phyloP scores from a whole-genome alignment of 2,888 invertebrate genomes.

The Ceraclea dissimilis region DNA sequence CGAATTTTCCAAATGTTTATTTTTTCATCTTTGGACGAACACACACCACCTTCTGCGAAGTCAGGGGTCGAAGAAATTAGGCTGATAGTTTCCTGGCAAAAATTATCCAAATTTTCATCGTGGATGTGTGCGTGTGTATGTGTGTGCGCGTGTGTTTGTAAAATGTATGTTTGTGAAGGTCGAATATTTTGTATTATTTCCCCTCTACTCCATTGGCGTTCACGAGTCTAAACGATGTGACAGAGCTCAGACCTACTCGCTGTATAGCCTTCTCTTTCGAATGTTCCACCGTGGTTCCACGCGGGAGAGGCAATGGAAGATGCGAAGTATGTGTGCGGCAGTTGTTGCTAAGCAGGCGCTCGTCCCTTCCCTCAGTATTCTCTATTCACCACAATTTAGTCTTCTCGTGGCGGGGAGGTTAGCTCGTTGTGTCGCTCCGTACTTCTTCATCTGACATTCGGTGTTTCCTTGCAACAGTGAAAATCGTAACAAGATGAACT shows the following conservation, averaged over 20 bases:
- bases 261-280: constrained; percentile 27
- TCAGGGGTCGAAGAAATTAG: constrained; percentile 27
- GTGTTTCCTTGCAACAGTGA: too few relatives aligned
- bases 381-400: constrained; percentile 35
- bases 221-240: too few relatives aligned
- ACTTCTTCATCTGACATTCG: too few relatives aligned
- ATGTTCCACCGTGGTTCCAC: not conserved
- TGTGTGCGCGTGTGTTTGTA: constrained; percentile 12
- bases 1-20: constrained; percentile 30
- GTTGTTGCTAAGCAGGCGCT: constrained; percentile 41
- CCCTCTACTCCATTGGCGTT: too few relatives aligned
- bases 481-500: not conserved
- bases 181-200: constrained; percentile 48
- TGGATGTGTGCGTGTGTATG: constrained; percentile 24
- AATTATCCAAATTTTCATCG: constrained; percentile 18
- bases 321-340: constrained; percentile 35
- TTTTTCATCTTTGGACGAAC: constrained; percentile 20
- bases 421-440: constrained; percentile 41
- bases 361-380: too few relatives aligned
- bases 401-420: constrained; percentile 49
- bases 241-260: constrained; percentile 50
- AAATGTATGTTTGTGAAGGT: constrained; percentile 37
- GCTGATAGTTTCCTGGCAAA: constrained; percentile 18
- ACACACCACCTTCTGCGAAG: constrained; percentile 29
- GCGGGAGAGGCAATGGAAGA: not conserved